Evolutionary conservation across 2,113 vertebrate species (phyloP).

Genomic region (Scolopax mira): DNA sequence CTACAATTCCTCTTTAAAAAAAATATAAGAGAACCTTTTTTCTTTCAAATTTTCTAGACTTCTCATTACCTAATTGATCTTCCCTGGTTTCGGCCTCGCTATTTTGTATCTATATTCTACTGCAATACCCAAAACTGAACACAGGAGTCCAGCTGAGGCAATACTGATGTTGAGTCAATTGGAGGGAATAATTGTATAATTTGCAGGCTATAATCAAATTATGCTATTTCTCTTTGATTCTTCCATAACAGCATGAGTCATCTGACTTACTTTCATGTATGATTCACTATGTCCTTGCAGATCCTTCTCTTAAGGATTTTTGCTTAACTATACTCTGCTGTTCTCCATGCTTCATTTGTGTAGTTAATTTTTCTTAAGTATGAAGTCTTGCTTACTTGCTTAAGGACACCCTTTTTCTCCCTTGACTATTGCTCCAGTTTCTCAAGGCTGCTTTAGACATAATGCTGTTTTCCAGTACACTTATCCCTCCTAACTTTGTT

Average conservation of each 20-base stretch:
- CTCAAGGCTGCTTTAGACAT: background rate
- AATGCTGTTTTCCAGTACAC: background rate
- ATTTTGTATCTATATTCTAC: background rate
- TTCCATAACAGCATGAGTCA: background rate
- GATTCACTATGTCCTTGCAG: background rate
- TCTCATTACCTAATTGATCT: background rate
- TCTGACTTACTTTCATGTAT: background rate
- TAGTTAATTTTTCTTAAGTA: background rate
- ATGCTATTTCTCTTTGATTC: background rate
- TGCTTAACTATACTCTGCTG: background rate
- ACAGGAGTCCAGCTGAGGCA: background rate
- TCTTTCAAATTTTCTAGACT: background rate
- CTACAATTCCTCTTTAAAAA: background rate
- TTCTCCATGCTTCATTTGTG: background rate
- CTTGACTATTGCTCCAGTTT: background rate
- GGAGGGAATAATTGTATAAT: background rate
- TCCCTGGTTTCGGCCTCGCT: background rate
- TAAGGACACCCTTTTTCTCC: background rate
- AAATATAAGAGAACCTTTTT: background rate
- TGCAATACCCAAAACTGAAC: background rate
- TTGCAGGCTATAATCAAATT: background rate
- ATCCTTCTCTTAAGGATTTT: background rate
- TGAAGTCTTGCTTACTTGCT: background rate
- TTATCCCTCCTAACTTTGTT: background rate
- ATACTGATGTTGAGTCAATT: background rate